Percentiles rank a stretch among this genome's conserved stretches.
These are phyloP conservation scores for Ochotona curzoniae DNA, from an alignment of 2,113 vertebrate species.

Conservation along the genomic window DNA sequence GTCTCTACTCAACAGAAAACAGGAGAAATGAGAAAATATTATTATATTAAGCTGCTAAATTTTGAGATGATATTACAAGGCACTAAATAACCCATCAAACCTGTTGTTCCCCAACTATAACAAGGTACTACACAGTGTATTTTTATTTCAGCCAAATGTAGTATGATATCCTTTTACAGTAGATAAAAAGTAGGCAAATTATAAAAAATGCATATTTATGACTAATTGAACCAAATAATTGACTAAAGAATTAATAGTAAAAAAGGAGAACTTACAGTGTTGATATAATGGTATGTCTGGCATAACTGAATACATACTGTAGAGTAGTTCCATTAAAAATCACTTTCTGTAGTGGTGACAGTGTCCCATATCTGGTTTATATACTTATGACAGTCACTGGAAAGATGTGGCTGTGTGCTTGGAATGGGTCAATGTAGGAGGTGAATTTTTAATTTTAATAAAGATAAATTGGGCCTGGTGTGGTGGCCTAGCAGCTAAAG, in stretches of 20 bases:
- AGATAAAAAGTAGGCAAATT: not conserved
- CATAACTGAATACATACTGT: constrained; percentile 10
- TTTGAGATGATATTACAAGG: not conserved
- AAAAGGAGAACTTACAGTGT: constrained; percentile 7
- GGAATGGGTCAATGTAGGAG: not conserved
- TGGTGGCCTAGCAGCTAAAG: too few species aligned
- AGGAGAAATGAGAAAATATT: not conserved
- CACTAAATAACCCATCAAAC: constrained; percentile 23
- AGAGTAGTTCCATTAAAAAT: not conserved
- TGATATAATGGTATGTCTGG: not conserved
- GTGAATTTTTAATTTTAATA: constrained; percentile 28
- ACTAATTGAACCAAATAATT: not conserved
- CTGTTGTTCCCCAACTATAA: not conserved
- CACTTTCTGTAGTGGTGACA: not conserved
- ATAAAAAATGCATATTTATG: not conserved
- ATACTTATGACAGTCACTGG: not conserved
- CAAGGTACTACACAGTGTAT: not conserved
- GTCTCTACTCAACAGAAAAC: constrained; percentile 7
- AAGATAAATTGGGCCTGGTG: not conserved
- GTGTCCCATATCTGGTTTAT: not conserved
- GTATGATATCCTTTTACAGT: not conserved
- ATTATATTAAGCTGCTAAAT: not conserved
- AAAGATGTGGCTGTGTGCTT: not conserved
- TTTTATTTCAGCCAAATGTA: constrained; percentile 45
- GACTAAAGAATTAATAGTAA: constrained; percentile 34